Evolutionary conservation across 1,140 invertebrate species (phyloP), one percentile per base, ranked within the genome.

Genomic region (Drosophila rhopaloa): DNA sequence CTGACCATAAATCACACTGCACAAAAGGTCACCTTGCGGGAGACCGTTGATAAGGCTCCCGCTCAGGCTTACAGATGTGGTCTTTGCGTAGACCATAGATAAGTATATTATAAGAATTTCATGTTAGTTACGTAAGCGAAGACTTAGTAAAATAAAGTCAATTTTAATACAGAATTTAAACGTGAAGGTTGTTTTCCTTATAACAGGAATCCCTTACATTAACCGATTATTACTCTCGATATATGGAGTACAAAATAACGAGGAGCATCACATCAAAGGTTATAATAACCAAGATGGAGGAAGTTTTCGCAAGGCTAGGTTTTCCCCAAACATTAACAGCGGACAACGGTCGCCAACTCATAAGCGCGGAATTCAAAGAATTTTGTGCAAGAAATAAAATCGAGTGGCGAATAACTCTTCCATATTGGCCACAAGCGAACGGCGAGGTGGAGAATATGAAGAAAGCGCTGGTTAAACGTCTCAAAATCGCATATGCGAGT

Each of bases 211-310:
- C 16, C 16, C 16, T 16, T 16, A 16, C 16, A 16, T 0, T 16
- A 16, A 16, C 16, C 24, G 46, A 27, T 24, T 40, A 40, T 48
- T 48, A 27, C 24, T 48, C 46, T 1, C 24, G 46, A 48, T 48
- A 48, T 48, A 48, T 48, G 2, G 46, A 50, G 24, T 10, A n/a
- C 13, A 50, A 14, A 29, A 27, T 50, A 35, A 53, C 40, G 40
- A 41, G 40, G 40, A 41, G 40, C 40, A 41, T 41, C 40, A 41
- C 40, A n/a, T 41, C n/a, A n/a, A 41, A 41, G 40, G 40, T 7
- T 11, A 41, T 41, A 41, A 41, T 41, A 41, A 41, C 13, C 13
- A 5, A 41, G 40, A 41, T 41, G 40, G 5, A 41, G 40, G 40
- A 41, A 41, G 11, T 41, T 41, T 41, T 41, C 40, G 13, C 40